phyloP scores from a whole-genome alignment of 2,888 invertebrate species.

The Cosmia pyralina region DNA sequence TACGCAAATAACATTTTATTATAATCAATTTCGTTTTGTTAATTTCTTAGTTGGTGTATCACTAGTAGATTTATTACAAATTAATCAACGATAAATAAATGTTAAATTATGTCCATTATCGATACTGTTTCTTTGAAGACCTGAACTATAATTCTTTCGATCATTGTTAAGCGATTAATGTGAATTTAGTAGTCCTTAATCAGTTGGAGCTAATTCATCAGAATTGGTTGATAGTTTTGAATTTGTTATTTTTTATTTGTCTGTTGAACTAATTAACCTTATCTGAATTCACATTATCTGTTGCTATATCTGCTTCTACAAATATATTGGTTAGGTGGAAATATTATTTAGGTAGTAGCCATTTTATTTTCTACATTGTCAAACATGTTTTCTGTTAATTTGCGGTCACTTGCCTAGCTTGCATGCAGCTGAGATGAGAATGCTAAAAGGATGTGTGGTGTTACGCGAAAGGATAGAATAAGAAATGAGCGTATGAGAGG shows the following conservation, averaged over 20 bases:
- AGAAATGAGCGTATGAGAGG: no score
- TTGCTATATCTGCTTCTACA: neutral
- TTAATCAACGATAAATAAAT: conserved; percentile 36
- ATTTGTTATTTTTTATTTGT: conserved; percentile 29
- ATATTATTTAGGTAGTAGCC: neutral
- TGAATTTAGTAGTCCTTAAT: conserved; percentile 25
- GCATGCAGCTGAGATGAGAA: no score
- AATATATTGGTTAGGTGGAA: conserved; percentile 8
- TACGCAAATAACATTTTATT: neutral
- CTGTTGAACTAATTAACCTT: neutral
- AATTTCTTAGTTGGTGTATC: neutral
- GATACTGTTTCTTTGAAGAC: conserved; percentile 29
- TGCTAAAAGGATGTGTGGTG: no score
- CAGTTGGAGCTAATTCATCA: conserved; percentile 36
- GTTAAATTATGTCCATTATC: conserved; percentile 30
- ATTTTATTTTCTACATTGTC: neutral
- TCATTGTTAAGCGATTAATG: conserved; percentile 33
- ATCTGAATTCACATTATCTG: neutral
- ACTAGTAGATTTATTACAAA: conserved; percentile 27
- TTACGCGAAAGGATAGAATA: no score
- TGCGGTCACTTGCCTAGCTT: neutral
- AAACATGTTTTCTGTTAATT: neutral
- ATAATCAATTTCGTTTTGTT: conserved; percentile 14
- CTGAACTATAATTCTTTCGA: conserved; percentile 16
- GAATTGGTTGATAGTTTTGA: neutral